Base-by-base conservation (phyloP, 2,888 invertebrate genomes). In the Neria commutata region DNA sequence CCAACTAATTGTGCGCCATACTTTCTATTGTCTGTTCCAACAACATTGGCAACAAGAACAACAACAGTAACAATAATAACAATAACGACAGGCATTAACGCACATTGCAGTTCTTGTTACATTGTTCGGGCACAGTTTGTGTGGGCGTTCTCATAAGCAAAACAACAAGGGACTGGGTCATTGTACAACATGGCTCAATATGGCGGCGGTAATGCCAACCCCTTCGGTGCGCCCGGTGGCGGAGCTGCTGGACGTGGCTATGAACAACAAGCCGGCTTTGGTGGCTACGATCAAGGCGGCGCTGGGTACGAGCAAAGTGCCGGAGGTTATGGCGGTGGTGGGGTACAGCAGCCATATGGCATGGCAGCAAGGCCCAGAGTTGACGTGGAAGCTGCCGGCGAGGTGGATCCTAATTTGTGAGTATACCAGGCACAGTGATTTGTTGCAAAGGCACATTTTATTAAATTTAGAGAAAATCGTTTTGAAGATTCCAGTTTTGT, bases 401-500 rank as follows among this genome's bases (percentile, higher is more conserved):
- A 93, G 82, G 94, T 94, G 65, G 94, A 94, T 83, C 91, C 93
- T 56, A 85, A 84, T 76, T 83, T 89, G 89, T 90, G 84, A 84
- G 85, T 74, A 10, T 0, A n/a, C n/a, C n/a, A n/a, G n/a, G n/a
- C n/a, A n/a, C n/a, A n/a, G n/a, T n/a, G n/a, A n/a, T n/a, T n/a
- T n/a, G n/a, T n/a, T n/a, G n/a, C n/a, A n/a, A n/a, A n/a, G n/a
- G n/a, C n/a, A n/a, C n/a, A n/a, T n/a, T n/a, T n/a, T n/a, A n/a
- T n/a, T n/a, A n/a, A n/a, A n/a, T n/a, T n/a, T n/a, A n/a, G n/a
- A n/a, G n/a, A n/a, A n/a, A n/a, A n/a, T n/a, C n/a, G n/a, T n/a
- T n/a, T n/a, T n/a, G n/a, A n/a, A n/a, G n/a, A n/a, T n/a, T n/a
- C n/a, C n/a, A n/a, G n/a, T n/a, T n/a, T n/a, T n/a, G n/a, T n/a